phyloP scores from a whole-genome alignment of 2,113 vertebrate species.

The Sorex araneus region DNA sequence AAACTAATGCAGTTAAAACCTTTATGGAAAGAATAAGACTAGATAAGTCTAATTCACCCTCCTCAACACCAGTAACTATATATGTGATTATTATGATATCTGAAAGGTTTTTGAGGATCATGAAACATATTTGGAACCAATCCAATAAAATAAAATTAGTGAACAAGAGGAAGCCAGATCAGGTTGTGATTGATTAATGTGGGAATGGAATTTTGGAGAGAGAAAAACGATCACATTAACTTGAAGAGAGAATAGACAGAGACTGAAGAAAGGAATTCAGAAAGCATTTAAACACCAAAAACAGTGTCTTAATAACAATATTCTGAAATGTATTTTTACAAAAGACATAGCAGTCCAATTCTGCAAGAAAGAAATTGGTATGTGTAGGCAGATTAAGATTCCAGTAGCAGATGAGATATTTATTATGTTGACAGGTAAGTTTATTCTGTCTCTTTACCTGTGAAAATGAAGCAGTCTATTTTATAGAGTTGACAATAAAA shows the following conservation, averaged over 20 bases:
- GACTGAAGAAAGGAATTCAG: conserved; percentile 5
- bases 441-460: conserved; percentile 47
- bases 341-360: neutral
- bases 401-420: neutral
- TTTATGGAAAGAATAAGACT: conserved; percentile 58
- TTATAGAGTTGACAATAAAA: conserved; percentile 43
- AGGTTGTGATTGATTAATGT: conserved; percentile 45
- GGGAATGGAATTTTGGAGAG: conserved; percentile 57
- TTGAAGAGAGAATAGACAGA: neutral
- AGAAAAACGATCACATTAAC: conserved; percentile 51
- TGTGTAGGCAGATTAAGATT: neutral
- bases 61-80: neutral
- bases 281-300: conserved; percentile 16
- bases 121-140: conserved; percentile 62
- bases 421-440: neutral
- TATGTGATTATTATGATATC: conserved; percentile 50
- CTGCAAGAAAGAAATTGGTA: neutral
- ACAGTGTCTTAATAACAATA: conserved; percentile 22
- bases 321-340: neutral
- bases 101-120: conserved; percentile 60
- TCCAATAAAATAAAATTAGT: conserved; percentile 69
- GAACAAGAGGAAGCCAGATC: conserved; percentile 22
- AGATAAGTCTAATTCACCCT: conserved; percentile 6
- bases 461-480: neutral
- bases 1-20: conserved; percentile 49